Base-by-base conservation (phyloP, 1,140 invertebrate genomes). In the Pogonomyrmex californicus region DNA sequence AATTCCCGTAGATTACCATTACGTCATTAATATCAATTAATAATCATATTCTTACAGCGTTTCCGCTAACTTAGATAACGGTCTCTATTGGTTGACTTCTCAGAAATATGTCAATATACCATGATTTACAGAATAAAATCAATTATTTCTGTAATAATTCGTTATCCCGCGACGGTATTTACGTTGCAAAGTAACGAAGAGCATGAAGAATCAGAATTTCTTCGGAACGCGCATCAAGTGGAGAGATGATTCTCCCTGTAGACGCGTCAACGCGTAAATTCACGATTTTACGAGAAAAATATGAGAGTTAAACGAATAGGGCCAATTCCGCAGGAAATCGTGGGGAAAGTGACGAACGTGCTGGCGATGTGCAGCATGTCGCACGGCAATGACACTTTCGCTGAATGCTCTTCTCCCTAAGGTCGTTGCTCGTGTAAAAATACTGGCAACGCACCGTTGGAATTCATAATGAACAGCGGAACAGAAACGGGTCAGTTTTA, bases 361-460 rank as follows among this genome's bases (percentile, higher is more conserved):
- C 14, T 41, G 30, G 23, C 56, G 77, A 75, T 56, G 60, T 82
- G 63, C 65, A 79, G 54, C 51, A 60, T 63, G 68, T 62, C 66
- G 70, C n/a, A 77, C 88, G 87, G 63, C 86, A 73, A 88, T 82
- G 89, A 91, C 90, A 91, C 90, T 90, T 91, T 91, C 89, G 63
- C 90, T 51, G 54, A 38, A 63, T 38, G 30, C 12, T 88, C 83
- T 75, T 83, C 71, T 79, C 33, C 66, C 51, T 38, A 17, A 91
- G 87, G 87, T 91, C 90, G 76, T 91, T 91, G 90, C n/a, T 79
- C 90, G 89, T 88, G 76, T 66, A 91, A 91, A 83, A 91, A 91
- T 91, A 90, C 83, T 44, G 86, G n/a, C 63, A 85, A 85, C 47
- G 58, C 79, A 62, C 30, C 51, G 62, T 38, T 49, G 38, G 90